Percentiles rank a stretch among this genome's conserved stretches.
phyloP scores from a whole-genome alignment of 2,113 vertebrate species.

The Dromaius novaehollandiae region DNA sequence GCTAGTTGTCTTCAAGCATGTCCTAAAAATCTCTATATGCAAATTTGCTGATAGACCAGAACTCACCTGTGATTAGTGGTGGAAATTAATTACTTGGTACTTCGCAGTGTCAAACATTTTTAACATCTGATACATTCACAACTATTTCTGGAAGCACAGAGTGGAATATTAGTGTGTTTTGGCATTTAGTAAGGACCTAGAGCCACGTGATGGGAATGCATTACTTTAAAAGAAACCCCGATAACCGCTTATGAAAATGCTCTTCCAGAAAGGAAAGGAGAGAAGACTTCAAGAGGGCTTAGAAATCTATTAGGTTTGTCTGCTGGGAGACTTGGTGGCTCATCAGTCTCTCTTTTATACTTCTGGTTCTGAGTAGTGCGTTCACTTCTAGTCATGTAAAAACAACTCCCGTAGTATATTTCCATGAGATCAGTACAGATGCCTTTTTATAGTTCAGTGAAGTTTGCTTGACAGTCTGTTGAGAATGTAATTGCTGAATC shows the following conservation, averaged over 20 bases:
- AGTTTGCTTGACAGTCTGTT: constrained; percentile 22
- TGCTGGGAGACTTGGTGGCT: constrained; percentile 5
- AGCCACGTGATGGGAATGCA: neutral
- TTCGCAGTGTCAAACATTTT: neutral
- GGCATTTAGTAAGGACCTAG: neutral
- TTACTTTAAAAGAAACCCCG: neutral
- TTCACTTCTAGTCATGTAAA: neutral
- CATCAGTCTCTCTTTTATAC: constrained; percentile 28
- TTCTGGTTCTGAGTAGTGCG: constrained; percentile 11
- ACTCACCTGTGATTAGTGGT: neutral
- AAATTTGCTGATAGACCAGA: neutral
- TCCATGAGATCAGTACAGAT: constrained; percentile 34
- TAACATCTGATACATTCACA: neutral
- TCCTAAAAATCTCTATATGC: neutral
- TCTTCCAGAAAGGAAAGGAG: neutral
- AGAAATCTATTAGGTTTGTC: neutral
- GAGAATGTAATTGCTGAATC: constrained; percentile 49
- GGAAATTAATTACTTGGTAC: neutral
- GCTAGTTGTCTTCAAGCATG: neutral
- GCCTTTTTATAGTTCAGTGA: constrained; percentile 31
- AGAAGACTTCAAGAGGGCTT: neutral
- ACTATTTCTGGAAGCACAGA: neutral
- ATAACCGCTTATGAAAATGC: neutral
- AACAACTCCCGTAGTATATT: constrained; percentile 34
- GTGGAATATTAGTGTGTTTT: neutral